These are phyloP conservation scores for Cylloceria caligata DNA, from an alignment of 2,888 invertebrate genomes.

Conservation along the genomic window DNA sequence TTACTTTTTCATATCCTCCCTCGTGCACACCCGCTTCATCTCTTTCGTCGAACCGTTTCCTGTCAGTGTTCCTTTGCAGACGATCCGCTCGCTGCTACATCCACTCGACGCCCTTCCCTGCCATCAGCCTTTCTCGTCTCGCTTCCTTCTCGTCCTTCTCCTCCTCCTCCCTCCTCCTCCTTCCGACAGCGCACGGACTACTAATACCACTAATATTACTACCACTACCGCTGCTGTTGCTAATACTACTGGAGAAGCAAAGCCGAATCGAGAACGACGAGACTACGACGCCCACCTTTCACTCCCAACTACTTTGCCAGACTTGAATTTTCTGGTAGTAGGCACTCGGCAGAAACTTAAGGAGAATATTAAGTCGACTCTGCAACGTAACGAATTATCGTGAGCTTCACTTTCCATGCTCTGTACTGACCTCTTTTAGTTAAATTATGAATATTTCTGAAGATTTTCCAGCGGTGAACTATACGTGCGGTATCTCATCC, in stretches of 20 bases:
- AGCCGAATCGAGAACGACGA: slow-evolving; percentile 48
- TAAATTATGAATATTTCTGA: neutral
- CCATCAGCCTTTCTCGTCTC: slow-evolving; percentile 39
- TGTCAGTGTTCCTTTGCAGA: slow-evolving; percentile 39
- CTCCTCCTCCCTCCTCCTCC: slow-evolving; percentile 13
- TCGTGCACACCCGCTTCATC: slow-evolving; percentile 47
- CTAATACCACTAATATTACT: slow-evolving; percentile 37
- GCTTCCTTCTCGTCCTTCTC: slow-evolving; percentile 24
- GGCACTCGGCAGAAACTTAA: slow-evolving; percentile 39
- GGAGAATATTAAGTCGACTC: slow-evolving; percentile 51
- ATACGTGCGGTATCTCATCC: neutral
- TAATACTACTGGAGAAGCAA: slow-evolving; percentile 25
- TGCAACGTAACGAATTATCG: slow-evolving; percentile 49
- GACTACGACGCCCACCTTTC: slow-evolving; percentile 60
- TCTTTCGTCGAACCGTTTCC: slow-evolving; percentile 58
- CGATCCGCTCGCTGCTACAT: slow-evolving; percentile 20
- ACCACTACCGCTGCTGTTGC: neutral
- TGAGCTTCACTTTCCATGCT: slow-evolving; percentile 33
- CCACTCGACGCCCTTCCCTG: slow-evolving; percentile 8
- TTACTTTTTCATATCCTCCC: slow-evolving; percentile 31
- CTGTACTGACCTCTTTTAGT: slow-evolving; percentile 30
- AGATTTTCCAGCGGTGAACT: neutral
- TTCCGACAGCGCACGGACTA: slow-evolving; percentile 51
- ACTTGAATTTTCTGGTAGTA: slow-evolving; percentile 4
- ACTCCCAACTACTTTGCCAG: slow-evolving; percentile 64